Percentiles rank a stretch among this genome's conserved stretches.
These are phyloP conservation scores for Anniella stebbinsi DNA, from an alignment of 2,797 vertebrate genomes.

Conservation along the genomic window DNA sequence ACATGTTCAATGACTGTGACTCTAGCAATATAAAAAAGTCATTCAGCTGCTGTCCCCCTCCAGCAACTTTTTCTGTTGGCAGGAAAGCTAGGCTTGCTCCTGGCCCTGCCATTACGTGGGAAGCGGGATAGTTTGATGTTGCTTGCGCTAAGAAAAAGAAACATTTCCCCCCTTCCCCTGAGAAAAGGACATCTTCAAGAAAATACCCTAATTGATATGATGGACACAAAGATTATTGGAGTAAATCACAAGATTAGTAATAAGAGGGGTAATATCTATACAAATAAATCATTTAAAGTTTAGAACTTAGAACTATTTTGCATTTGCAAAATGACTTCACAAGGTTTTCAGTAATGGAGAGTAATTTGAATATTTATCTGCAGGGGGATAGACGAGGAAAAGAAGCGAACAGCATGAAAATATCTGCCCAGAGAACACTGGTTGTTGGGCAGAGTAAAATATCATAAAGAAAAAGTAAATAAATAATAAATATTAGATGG, in stretches of 20 bases:
- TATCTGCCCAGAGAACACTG: no score
- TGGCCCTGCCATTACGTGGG: neutral
- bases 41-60: neutral
- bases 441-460: no score
- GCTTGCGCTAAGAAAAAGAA: neutral
- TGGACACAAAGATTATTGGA: neutral
- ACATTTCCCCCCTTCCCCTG: neutral
- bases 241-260: neutral
- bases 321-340: neutral
- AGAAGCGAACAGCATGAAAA: neutral
- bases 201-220: neutral
- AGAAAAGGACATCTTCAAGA: neutral
- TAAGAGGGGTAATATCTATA: neutral
- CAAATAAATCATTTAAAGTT: neutral
- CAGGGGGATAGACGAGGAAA: neutral
- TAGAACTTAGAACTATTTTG: neutral
- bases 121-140: neutral
- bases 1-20: no score
- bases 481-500: no score
- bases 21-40: no score
- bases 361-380: neutral
- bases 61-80: no score
- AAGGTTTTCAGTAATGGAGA: neutral
- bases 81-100: neutral
- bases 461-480: neutral